Evolutionary conservation across 1,140 invertebrate species (phyloP), one percentile per base, ranked within the genome.

Genomic region (Cheumatopsyche charites): DNA sequence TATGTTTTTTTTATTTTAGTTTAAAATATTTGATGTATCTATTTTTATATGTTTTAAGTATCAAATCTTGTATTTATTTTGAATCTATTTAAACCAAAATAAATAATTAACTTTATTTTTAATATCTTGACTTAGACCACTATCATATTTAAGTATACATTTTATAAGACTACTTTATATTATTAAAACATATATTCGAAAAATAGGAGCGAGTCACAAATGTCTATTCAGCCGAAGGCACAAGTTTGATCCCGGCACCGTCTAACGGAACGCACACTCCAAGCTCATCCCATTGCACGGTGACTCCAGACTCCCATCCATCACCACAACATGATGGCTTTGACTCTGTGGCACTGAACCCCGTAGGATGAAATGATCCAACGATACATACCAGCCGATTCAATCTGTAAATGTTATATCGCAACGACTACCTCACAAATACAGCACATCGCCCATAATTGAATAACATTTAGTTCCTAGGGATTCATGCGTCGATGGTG

Each of bases 211-310:
- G 86, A 2, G 85, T 88, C 21, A 85, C 84, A 1, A 86, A 85
- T 73, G 82, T 84, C 7, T 86, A 85, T 77, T 86, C 86, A 73
- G 84, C 86, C 19, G 86, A 87, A 79, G 83, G 86, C 45, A 83
- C 85, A 0, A 87, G 85, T 74, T 72, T 87, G 29, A 82, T 87
- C 67, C 84, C 85, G 13, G 79, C 85, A 25, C 83, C 85, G 3
- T 84, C 84, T 11, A 84, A 82, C 55, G 83, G 81, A 47, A 83
- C 80, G 26, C 82, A 81, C 65, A 76, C 76, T 75, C 82, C 77
- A 73, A 82, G 66, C 75, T 80, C 76, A 67, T 82, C 77, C 73
- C 84, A 77, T 73, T 71, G 75, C 49, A 74, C 84, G 6, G 85
- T 81, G 77, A 70, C 82, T 71, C 81, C 80, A 61, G 77, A 79